Evolutionary conservation across 2,888 invertebrate genomes (phyloP), one percentile per base, ranked within the genome.

Genomic region (Drosophila pseudotakahashii): DNA sequence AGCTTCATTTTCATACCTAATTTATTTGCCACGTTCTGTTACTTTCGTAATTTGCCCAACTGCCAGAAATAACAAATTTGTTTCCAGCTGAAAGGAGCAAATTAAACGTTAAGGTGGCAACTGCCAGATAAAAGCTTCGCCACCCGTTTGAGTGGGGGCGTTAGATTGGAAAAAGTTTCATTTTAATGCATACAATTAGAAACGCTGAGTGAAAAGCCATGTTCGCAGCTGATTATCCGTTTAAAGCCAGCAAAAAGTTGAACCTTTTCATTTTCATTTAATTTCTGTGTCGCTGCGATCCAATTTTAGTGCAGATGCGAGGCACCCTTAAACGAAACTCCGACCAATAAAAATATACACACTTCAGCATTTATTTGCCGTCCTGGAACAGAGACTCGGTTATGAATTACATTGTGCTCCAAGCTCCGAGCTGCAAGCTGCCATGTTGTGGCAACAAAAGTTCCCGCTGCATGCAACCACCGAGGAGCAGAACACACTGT

Each of bases 181-280:
- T 9, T 73, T 19, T 16, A 60, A 54, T 66, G 50, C 41, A 63
- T 51, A 53, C 54, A 51, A 66, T 67, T 69, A 59, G 51, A 52
- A 44, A 36, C 30, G 45, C 30, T 73, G 69, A 76, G 76, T 77
- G 76, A 52, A 66, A 77, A 82, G 41, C 52, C 61, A 37, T 80
- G 76, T 80, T 74, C 54, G 47, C 39, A 47, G 30, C 39, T 58
- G 53, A 80, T 73, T 70, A 79, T 62, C 58, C 48, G 26, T 4
- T 54, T 41, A 47, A 48, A 47, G 54, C 66, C 54, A 34, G 16
- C 47, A n/a, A 32, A 53, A 64, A 64, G 54, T 66, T 64, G 19
- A 6, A 10, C 32, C n/a, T 41, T 66, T 54, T 64, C 23, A 30
- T 26, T 60, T 37, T 64, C 23, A 30, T 26, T 60, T 37, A 37